Percentiles rank a stretch among this genome's conserved stretches.
Conservation (phyloP, 2,113 vertebrate species). For the Nothocercus julius region DNA sequence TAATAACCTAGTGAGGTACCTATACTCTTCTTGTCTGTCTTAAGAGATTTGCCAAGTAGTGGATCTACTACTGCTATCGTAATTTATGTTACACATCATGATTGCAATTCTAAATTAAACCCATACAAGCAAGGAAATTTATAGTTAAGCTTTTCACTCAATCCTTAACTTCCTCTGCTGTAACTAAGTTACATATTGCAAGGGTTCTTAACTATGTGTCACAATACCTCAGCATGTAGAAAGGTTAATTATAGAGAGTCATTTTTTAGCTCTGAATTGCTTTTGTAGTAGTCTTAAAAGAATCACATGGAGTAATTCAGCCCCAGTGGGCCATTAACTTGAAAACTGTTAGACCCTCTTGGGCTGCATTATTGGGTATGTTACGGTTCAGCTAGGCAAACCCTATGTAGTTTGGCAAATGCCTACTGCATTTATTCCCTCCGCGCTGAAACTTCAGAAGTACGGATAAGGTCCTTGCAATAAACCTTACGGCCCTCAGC, state of each 20-base stretch:
- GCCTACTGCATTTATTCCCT: not conserved
- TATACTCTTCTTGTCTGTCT: not conserved
- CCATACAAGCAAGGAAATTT: constrained; percentile 19
- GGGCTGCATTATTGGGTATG: rapidly evolving
- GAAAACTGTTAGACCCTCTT: not conserved
- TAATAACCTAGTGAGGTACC: not conserved
- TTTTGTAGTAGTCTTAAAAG: not conserved
- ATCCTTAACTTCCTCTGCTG: not conserved
- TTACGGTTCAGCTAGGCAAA: not conserved
- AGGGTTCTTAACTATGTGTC: not conserved
- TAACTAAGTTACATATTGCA: constrained; percentile 5
- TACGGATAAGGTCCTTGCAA: not conserved
- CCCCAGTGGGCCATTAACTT: rapidly evolving
- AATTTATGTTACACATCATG: constrained; percentile 24
- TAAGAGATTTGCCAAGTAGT: not conserved
- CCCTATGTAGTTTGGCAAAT: not conserved
- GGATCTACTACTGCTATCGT: constrained; percentile 20
- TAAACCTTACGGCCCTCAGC: not conserved
- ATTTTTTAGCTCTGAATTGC: constrained; percentile 1
- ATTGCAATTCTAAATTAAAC: constrained; percentile 51
- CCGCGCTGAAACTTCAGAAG: not conserved
- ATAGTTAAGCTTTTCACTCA: not conserved
- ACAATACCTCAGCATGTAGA: not conserved
- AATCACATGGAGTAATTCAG: not conserved
- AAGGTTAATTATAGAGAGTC: not conserved